These are phyloP conservation scores for Danio tinwini DNA, from an alignment of 2,797 vertebrate species.

Conservation along the genomic window DNA sequence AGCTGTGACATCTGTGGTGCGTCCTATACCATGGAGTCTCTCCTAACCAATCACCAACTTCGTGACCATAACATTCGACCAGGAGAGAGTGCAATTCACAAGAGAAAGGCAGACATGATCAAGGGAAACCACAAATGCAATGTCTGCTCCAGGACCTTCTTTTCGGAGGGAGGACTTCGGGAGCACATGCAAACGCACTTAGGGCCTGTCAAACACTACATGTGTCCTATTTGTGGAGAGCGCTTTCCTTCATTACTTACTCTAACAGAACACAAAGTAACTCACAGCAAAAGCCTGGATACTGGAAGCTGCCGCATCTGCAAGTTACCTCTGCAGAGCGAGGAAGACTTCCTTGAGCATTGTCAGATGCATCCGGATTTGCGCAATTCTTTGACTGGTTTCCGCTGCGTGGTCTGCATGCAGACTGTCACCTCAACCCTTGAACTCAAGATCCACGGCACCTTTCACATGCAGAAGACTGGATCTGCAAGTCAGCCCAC, in stretches of 20 bases:
- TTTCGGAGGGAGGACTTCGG: conserved; percentile 94
- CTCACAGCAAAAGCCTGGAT: conserved; percentile 98
- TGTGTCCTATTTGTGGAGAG: conserved; percentile 99
- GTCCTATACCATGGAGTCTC: conserved; percentile 98
- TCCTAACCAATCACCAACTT: conserved; percentile 96
- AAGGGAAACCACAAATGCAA: conserved; percentile 99
- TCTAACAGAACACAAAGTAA: conserved; percentile 98
- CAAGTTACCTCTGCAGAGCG: conserved; percentile 95
- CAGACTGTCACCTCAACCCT: conserved; percentile 98
- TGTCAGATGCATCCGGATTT: conserved; percentile 99
- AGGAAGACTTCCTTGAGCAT: conserved; percentile 98
- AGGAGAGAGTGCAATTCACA: conserved; percentile 93
- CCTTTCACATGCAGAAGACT: conserved; percentile 99
- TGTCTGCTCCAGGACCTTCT: conserved; percentile 97
- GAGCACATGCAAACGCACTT: conserved; percentile 99
- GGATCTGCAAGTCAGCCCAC: conserved; percentile 81
- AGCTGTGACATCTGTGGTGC: conserved; percentile 97
- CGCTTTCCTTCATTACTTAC: conserved; percentile 97
- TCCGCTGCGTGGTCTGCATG: conserved; percentile 99
- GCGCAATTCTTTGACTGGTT: conserved; percentile 96
- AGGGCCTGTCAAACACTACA: conserved; percentile 98
- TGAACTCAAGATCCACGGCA: conserved; percentile 98
- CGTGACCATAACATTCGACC: conserved; percentile 98
- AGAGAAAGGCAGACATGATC: conserved; percentile 96
- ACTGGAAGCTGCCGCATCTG: conserved; percentile 98